Base-by-base conservation (phyloP, 2,113 vertebrate species). In the Lethenteron camtschaticum region DNA sequence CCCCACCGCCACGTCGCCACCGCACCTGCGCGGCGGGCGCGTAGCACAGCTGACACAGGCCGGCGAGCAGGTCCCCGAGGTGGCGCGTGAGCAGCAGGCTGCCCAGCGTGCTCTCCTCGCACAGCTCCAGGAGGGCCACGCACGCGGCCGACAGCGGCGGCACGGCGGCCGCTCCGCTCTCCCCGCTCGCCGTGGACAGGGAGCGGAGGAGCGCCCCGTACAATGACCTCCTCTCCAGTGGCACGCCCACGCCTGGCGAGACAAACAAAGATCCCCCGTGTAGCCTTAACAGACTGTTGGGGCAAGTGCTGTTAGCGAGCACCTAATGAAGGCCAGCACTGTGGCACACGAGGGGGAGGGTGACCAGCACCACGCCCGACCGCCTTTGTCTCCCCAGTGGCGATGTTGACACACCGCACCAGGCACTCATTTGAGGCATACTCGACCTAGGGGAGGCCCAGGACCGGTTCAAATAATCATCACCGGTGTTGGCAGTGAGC, bases 41-140 rank as follows among this genome's bases (percentile, higher is more conserved):
- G 75, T 84, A 82, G 9, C 83, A 85, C 18, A 96, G 82, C 74
- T 87, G 88, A 75, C 87, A 87, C 20, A 96, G 79, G 0, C 81
- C 80, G 0, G 85, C 87, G 58, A 90, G 82, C 9, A 97, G 74
- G 24, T 88, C 86, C 0, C 88, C 86, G 10, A 96, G 81, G 70
- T 97, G 85, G 10, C 78, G 81, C 1, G 82, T 77, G 73, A 89
- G 85, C 55, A 96, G 75, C 70, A 85, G 70, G 12, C 77, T 81
- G 2, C 83, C 85, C 8, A 94, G 75, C 1, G 82, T 80, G 0
- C 84, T 72, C 8, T 86, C 76, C 57, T 76, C 71, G 4, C 82
- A 72, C 68, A 87, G 63, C 71, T 80, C 77, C 1, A 87, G 68
- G 41, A 96, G 78, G 12, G 79, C 75, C 0, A 58, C 70, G 1